These are phyloP conservation scores for Trichonephila clavipes DNA, from an alignment of 1,140 invertebrate genomes.

Conservation along the genomic window DNA sequence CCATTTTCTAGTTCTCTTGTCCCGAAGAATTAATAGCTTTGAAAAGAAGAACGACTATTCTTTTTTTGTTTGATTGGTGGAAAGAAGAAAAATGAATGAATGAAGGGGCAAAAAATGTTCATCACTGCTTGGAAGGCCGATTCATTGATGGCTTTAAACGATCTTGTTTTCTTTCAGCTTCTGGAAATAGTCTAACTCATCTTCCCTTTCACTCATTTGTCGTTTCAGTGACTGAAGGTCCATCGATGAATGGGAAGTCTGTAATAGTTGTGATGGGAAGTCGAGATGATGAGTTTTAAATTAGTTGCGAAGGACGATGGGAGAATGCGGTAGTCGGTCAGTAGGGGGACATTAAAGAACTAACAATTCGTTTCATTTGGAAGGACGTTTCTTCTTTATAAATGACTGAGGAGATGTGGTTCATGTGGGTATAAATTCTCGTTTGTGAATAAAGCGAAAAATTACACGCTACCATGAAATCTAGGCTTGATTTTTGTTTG, in stretches of 20 bases:
- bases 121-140: not conserved
- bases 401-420: conserved; percentile 6
- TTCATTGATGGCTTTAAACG: conserved; percentile 24
- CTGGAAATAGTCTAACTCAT: not conserved
- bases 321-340: not conserved
- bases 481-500: not conserved
- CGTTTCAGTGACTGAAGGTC: not conserved
- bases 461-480: not conserved
- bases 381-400: not conserved
- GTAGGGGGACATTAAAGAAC: conserved; percentile 15
- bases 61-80: not conserved
- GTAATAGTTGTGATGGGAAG: conserved; percentile 11
- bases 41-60: not conserved
- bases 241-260: conserved; percentile 24
- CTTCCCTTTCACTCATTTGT: conserved; percentile 20
- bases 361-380: not conserved
- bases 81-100: not conserved
- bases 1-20: not conserved
- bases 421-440: not conserved
- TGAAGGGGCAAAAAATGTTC: not conserved
- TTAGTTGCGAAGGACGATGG: conserved; percentile 4
- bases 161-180: conserved; percentile 7
- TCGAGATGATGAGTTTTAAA: conserved; percentile 54
- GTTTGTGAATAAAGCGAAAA: not conserved
- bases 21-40: not conserved